Conservation (phyloP, 2,888 invertebrate genomes). For the Mycalesis mineus region DNA sequence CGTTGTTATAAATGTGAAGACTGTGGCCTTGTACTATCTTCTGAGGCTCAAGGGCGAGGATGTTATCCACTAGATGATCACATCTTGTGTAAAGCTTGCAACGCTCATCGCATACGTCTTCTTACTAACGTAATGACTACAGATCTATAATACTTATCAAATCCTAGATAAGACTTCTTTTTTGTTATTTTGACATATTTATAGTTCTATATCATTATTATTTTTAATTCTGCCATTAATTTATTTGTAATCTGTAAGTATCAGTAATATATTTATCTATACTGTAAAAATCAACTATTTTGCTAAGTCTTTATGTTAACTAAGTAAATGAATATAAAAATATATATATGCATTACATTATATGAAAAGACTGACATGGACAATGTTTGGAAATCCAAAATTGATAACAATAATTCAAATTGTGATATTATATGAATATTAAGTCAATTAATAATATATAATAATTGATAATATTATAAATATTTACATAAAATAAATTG, state of each 20-base stretch:
- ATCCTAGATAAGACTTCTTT: neutral
- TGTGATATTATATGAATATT: conserved; percentile 33
- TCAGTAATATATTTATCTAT: neutral
- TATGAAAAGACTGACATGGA: conserved; percentile 26
- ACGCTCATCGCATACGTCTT: conserved; percentile 94
- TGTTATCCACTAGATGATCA: conserved; percentile 99
- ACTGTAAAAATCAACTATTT: neutral
- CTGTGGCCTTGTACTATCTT: conserved; percentile 92
- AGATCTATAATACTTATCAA: conserved; percentile 74
- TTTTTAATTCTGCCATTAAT: neutral
- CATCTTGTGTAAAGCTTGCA: conserved; percentile 97
- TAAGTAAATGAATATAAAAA: neutral
- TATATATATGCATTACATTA: conserved; percentile 14
- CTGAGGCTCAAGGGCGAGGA: conserved; percentile 96
- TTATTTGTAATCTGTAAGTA: neutral
- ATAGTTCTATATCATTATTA: neutral
- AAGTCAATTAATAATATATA: neutral
- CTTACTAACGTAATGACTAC: conserved; percentile 90
- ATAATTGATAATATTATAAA: too few relatives aligned
- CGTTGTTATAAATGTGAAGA: conserved; percentile 98
- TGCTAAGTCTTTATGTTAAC: neutral
- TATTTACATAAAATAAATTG: conserved; percentile 31
- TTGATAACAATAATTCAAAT: conserved; percentile 35
- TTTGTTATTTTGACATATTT: neutral
- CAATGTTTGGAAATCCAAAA: conserved; percentile 30